Evolutionary conservation across 2,797 vertebrate species (phyloP).

Genomic region (Lagorchestes hirsutus): DNA sequence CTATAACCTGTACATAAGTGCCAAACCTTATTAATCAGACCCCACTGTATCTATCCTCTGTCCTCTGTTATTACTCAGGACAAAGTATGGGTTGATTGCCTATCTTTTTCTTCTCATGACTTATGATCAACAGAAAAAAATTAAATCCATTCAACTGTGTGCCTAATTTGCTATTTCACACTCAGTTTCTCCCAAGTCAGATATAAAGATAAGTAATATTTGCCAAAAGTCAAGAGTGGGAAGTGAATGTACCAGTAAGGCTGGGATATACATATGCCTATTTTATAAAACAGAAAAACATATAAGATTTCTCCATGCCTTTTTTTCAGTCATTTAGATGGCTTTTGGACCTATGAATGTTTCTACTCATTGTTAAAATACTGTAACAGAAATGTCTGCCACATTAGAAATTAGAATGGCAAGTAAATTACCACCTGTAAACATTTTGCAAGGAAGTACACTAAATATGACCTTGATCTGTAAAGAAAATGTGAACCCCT

Average conservation of each 20-base stretch:
- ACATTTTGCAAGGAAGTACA: slow-evolving; percentile 53
- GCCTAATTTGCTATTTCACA: slow-evolving; percentile 45
- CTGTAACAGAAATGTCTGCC: slow-evolving; percentile 48
- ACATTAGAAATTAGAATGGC: slow-evolving; percentile 41
- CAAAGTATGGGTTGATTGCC: background rate
- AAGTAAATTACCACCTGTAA: slow-evolving; percentile 7
- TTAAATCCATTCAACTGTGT: slow-evolving; percentile 18
- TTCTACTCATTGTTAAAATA: slow-evolving; percentile 53
- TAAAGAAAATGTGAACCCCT: slow-evolving; percentile 37
- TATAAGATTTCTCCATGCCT: slow-evolving; percentile 25
- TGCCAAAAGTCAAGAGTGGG: slow-evolving; percentile 48
- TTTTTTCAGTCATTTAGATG: slow-evolving; percentile 31
- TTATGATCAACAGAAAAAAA: slow-evolving; percentile 55
- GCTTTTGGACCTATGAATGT: slow-evolving; percentile 44
- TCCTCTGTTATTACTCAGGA: background rate
- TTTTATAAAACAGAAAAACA: slow-evolving; percentile 47
- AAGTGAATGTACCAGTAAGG: slow-evolving; percentile 29
- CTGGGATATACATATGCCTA: background rate
- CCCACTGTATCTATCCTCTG: background rate
- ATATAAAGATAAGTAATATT: slow-evolving; percentile 42
- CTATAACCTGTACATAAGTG: background rate
- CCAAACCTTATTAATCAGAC: background rate
- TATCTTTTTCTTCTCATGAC: background rate
- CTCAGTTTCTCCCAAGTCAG: slow-evolving; percentile 35
- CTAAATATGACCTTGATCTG: slow-evolving; percentile 39